phyloP scores from a whole-genome alignment of 1,140 invertebrate species.

The Drosophila hydei region DNA sequence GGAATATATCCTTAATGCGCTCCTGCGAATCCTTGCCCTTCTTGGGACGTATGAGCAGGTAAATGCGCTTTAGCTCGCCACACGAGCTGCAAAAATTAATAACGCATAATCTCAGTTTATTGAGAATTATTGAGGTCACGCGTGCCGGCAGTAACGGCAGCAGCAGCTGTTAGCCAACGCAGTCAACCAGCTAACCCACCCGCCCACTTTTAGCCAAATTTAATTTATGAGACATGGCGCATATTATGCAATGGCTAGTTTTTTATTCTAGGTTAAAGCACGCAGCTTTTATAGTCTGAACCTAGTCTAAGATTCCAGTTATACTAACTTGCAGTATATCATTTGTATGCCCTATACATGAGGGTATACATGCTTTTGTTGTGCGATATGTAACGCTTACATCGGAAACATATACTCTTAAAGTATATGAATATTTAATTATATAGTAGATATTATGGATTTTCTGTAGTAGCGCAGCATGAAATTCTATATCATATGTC shows the following conservation, averaged over 20 bases:
- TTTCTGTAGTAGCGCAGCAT: no score
- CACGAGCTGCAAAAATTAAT: slow-evolving; percentile 82
- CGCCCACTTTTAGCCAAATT: slow-evolving; percentile 15
- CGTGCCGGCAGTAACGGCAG: slow-evolving; percentile 6
- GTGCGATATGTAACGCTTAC: no score
- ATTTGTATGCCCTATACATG: no score
- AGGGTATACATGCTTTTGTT: no score
- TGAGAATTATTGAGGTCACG: slow-evolving; percentile 67
- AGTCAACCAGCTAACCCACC: not conserved
- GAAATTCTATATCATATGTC: no score
- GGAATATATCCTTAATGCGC: slow-evolving; percentile 89
- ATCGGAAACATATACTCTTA: no score
- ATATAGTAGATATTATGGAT: no score
- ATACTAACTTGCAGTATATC: not conserved
- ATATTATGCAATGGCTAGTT: not conserved
- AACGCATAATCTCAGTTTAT: slow-evolving; percentile 61
- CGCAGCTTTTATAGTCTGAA: not conserved
- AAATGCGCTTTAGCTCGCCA: slow-evolving; percentile 89
- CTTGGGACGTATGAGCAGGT: slow-evolving; percentile 91
- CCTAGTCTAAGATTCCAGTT: not conserved
- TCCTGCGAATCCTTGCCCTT: slow-evolving; percentile 90
- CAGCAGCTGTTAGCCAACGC: slow-evolving; percentile 29
- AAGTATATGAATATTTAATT: no score
- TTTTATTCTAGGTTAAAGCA: not conserved
- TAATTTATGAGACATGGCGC: slow-evolving; percentile 7